Percentiles rank a stretch among this genome's conserved stretches.
These are phyloP conservation scores for Dissostichus mawsoni DNA, from an alignment of 2,113 vertebrate genomes.

Conservation along the genomic window DNA sequence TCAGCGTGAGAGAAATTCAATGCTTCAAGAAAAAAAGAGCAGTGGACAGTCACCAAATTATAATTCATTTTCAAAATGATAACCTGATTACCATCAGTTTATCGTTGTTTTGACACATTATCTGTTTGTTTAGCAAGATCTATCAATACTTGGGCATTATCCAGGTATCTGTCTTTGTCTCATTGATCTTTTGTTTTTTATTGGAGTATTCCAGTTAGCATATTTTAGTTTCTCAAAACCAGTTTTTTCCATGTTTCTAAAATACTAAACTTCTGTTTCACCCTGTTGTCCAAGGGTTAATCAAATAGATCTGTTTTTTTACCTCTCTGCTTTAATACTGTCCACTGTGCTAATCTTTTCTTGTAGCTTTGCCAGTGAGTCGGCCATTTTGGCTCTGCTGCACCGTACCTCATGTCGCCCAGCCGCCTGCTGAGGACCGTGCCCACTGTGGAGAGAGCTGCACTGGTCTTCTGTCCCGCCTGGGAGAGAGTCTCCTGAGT, in stretches of 20 bases:
- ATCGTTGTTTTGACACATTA: too few relatives aligned
- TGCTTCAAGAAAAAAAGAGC: not conserved
- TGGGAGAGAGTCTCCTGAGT: conserved; percentile 97
- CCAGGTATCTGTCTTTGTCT: too few relatives aligned
- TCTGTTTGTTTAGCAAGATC: too few relatives aligned
- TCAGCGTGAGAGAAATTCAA: not conserved
- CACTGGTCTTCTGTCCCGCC: conserved; percentile 95
- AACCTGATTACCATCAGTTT: too few relatives aligned
- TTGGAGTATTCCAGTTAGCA: too few relatives aligned
- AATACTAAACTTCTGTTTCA: not conserved
- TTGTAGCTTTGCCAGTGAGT: not conserved
- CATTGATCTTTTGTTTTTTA: too few relatives aligned
- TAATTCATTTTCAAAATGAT: too few relatives aligned
- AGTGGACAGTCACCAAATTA: not conserved
- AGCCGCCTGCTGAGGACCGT: conserved; percentile 91
- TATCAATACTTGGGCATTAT: too few relatives aligned
- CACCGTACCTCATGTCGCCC: conserved; percentile 94
- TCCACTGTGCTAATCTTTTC: conserved; percentile 15
- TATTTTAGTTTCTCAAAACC: not conserved
- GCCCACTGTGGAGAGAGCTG: conserved; percentile 91
- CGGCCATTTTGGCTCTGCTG: not conserved
- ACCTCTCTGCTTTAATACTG: conserved; percentile 7
- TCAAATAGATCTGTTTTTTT: not conserved
- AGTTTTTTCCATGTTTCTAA: not conserved
- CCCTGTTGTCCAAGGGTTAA: not conserved